phyloP scores from a whole-genome alignment of 2,888 invertebrate genomes.

The Ectobius pallidus region DNA sequence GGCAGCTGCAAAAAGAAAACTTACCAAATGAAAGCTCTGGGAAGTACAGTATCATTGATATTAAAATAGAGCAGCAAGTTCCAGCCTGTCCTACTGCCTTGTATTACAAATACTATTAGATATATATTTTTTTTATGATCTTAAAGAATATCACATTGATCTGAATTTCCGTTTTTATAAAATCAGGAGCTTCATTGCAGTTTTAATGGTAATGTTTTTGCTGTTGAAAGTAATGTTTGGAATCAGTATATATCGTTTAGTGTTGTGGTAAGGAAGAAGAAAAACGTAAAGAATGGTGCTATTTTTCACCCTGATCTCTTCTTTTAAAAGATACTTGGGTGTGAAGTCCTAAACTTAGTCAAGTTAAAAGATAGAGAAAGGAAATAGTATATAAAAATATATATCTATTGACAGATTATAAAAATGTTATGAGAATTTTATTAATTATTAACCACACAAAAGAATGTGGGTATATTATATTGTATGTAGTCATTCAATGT shows the following conservation, averaged over 20 bases:
- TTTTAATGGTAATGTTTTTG: background rate
- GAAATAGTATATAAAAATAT: background rate
- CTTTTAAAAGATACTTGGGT: slow-evolving; percentile 7
- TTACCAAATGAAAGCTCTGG: slow-evolving; percentile 38
- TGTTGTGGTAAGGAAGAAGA: background rate
- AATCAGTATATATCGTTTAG: too few species aligned
- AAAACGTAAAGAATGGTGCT: slow-evolving; percentile 24
- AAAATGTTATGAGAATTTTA: background rate
- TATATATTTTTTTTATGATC: slow-evolving; percentile 25
- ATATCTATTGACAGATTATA: background rate
- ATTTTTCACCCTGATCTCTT: slow-evolving; percentile 23
- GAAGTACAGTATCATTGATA: background rate
- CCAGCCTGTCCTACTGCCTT: slow-evolving; percentile 24
- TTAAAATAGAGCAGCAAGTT: background rate
- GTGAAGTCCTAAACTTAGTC: slow-evolving; percentile 3
- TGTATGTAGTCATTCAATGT: background rate
- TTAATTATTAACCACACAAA: background rate
- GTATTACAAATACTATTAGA: slow-evolving; percentile 20
- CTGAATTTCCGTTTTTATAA: slow-evolving; percentile 15
- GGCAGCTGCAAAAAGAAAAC: slow-evolving; percentile 51
- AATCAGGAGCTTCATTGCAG: slow-evolving; percentile 3
- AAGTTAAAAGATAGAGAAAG: background rate
- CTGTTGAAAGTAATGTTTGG: background rate
- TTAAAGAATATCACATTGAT: slow-evolving; percentile 5
- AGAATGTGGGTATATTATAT: background rate